phyloP scores from a whole-genome alignment of 1,140 invertebrate species.

The Drosophila chauvacae region DNA sequence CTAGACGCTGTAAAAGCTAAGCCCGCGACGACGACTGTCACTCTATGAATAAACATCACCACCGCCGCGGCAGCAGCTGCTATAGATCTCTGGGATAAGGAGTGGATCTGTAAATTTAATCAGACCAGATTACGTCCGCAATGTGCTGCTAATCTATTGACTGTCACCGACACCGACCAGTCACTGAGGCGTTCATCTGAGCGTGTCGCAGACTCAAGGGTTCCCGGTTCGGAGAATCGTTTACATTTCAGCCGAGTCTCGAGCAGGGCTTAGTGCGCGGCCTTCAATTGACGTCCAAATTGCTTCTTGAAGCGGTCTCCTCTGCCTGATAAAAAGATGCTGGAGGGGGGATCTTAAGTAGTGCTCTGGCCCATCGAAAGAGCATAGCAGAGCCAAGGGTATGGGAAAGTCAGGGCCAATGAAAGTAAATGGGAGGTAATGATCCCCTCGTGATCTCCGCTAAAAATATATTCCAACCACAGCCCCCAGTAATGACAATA shows the following conservation, averaged over 20 bases:
- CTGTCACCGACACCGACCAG: slow-evolving; percentile 23
- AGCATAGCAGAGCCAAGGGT: slow-evolving; percentile 15
- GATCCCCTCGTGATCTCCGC: slow-evolving; percentile 13
- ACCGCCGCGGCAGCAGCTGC: slow-evolving; percentile 15
- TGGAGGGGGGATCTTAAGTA: slow-evolving; percentile 8
- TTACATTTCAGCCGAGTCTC: slow-evolving; percentile 33
- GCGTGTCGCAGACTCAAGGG: slow-evolving; percentile 26
- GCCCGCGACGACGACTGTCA: slow-evolving; percentile 20
- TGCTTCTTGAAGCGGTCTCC: slow-evolving; percentile 39
- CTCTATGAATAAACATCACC: slow-evolving; percentile 74
- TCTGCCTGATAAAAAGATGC: slow-evolving; percentile 49
- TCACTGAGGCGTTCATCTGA: slow-evolving; percentile 1
- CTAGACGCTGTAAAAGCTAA: slow-evolving; percentile 51
- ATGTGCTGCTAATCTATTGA: slow-evolving; percentile 47
- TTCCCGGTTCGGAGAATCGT: slow-evolving; percentile 39
- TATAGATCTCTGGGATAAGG: slow-evolving; percentile 37
- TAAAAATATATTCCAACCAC: background rate
- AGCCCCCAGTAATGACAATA: slow-evolving; percentile 5
- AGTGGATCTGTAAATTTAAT: slow-evolving; percentile 68
- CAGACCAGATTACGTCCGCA: slow-evolving; percentile 52
- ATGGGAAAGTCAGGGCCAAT: slow-evolving; percentile 35
- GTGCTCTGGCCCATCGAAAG: slow-evolving; percentile 13
- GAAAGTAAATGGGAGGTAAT: slow-evolving; percentile 38
- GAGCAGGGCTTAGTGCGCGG: slow-evolving; percentile 6
- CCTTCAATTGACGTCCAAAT: slow-evolving; percentile 15